Evolutionary conservation across 2,113 vertebrate genomes (phyloP).

Genomic region (Pterocles burchelli): DNA sequence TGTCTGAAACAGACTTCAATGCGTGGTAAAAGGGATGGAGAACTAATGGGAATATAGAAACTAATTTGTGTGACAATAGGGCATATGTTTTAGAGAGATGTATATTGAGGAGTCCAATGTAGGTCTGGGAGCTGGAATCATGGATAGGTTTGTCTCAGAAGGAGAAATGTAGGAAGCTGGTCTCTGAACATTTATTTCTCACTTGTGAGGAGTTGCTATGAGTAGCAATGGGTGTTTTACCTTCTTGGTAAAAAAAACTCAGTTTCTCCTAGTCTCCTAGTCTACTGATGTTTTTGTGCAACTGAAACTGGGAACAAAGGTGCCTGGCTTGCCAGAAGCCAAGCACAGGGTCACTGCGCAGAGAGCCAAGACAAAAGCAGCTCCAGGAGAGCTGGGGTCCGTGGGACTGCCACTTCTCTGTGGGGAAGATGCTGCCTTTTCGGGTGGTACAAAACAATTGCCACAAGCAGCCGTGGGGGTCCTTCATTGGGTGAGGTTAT

Average conservation of each 20-base stretch:
- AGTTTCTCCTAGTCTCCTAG: background rate
- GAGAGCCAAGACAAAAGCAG: background rate
- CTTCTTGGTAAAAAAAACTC: background rate
- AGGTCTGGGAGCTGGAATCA: background rate
- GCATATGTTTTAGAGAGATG: background rate
- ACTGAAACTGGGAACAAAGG: background rate
- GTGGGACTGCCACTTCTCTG: background rate
- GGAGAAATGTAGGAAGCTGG: background rate
- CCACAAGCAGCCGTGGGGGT: background rate
- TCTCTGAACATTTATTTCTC: background rate
- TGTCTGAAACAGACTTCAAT: background rate
- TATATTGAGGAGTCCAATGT: background rate
- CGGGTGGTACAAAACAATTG: background rate
- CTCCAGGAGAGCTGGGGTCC: slow-evolving; percentile 14
- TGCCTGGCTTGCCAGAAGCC: background rate
- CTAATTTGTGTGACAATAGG: background rate
- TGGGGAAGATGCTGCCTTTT: background rate
- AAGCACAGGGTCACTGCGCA: background rate
- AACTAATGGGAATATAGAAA: background rate
- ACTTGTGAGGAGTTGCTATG: background rate
- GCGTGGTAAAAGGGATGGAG: background rate
- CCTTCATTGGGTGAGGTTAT: slow-evolving; percentile 37
- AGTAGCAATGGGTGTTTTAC: background rate
- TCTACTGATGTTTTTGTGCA: background rate
- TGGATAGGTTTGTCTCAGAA: background rate